These are phyloP conservation scores for Incurvaria masculella DNA, from an alignment of 2,888 invertebrate species.

Conservation along the genomic window DNA sequence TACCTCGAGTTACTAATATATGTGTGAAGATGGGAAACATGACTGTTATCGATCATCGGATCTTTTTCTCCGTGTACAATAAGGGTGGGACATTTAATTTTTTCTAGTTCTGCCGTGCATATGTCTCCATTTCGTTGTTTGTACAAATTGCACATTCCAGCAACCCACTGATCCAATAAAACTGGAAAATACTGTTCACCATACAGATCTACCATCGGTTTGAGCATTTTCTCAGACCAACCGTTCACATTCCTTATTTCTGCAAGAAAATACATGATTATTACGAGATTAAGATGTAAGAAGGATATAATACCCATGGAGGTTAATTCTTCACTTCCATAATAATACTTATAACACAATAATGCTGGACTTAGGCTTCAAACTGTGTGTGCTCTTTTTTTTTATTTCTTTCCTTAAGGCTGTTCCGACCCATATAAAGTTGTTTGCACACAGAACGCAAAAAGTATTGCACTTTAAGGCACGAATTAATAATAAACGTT, in stretches of 20 bases:
- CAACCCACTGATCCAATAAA: conserved; percentile 72
- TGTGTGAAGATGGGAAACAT: conserved; percentile 67
- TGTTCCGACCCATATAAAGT: no score
- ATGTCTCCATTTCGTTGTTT: conserved; percentile 66
- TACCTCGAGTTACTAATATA: conserved; percentile 67
- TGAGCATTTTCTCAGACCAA: conserved; percentile 78
- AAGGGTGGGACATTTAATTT: conserved; percentile 72
- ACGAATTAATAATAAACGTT: no score
- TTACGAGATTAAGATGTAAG: no score
- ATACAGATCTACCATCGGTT: conserved; percentile 69
- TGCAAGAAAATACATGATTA: no score
- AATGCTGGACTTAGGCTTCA: no score
- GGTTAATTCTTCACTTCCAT: no score
- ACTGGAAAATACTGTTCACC: conserved; percentile 66
- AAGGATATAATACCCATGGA: no score
- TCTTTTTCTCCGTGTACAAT: conserved; percentile 85
- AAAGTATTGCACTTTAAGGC: no score
- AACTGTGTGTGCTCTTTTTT: no score
- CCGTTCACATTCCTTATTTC: conserved; percentile 66
- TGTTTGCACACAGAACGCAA: no score
- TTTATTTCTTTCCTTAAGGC: no score
- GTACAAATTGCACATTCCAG: conserved; percentile 57
- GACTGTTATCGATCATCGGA: conserved; percentile 69
- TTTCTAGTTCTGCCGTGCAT: conserved; percentile 60
- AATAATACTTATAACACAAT: no score